Percentiles rank a stretch among this genome's conserved stretches.
phyloP scores from a whole-genome alignment of 2,888 invertebrate species.

The Athripsodes cinereus region DNA sequence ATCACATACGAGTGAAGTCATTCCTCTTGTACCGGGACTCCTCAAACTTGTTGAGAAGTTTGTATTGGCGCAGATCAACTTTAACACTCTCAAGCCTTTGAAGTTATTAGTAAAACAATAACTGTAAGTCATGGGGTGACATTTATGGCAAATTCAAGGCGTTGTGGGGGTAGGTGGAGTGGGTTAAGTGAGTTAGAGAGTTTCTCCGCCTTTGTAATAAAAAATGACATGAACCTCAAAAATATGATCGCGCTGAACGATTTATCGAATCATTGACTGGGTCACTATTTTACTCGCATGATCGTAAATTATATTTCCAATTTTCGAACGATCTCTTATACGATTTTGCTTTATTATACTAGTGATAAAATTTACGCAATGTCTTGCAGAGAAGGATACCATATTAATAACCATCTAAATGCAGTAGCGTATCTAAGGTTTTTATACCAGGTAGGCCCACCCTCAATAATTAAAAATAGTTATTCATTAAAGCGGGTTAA shows the following conservation, averaged over 20 bases:
- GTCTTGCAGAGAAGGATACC: too few relatives aligned
- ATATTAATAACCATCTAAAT: too few relatives aligned
- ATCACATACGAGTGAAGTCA: background rate
- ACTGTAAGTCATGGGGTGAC: constrained; percentile 19
- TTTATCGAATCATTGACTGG: constrained; percentile 1
- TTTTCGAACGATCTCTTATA: background rate
- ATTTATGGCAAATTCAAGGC: constrained; percentile 21
- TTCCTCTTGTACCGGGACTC: background rate
- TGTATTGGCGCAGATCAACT: constrained; percentile 1
- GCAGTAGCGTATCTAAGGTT: too few relatives aligned
- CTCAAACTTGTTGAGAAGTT: background rate
- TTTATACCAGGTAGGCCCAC: too few relatives aligned
- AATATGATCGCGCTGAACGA: background rate
- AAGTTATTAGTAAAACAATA: constrained; percentile 6
- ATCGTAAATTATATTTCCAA: background rate
- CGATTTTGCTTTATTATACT: too few relatives aligned
- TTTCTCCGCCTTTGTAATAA: background rate
- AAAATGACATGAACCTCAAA: background rate
- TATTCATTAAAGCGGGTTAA: too few relatives aligned
- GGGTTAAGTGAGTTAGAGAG: constrained; percentile 2
- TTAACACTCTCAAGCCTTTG: constrained; percentile 3
- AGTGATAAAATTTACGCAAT: too few relatives aligned
- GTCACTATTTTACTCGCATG: background rate
- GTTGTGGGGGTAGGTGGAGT: background rate
- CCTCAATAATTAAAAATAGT: too few relatives aligned